Conservation (phyloP, 1,140 invertebrate species). For the Cherax quadricarinatus region DNA sequence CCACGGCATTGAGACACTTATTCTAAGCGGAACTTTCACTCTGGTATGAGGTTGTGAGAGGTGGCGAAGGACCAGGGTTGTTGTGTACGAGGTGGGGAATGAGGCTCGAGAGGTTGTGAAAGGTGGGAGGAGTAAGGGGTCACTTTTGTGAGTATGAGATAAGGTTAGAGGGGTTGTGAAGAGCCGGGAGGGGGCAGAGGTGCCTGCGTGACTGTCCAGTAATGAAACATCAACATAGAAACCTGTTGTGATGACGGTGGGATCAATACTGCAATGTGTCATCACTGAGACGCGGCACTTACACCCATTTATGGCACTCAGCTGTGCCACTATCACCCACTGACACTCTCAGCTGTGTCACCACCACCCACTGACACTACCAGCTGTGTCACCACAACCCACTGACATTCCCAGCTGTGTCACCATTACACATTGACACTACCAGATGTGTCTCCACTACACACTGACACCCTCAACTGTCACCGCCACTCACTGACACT, state of each 20-base stretch:
- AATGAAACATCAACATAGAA: neutral
- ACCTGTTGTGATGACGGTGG: neutral
- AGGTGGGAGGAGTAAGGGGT: neutral
- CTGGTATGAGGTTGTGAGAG: no score
- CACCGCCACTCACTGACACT: no score
- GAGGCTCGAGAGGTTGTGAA: no score
- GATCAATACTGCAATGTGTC: conserved; percentile 11
- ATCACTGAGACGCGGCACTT: neutral
- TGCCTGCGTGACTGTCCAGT: conserved; percentile 3
- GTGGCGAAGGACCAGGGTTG: neutral
- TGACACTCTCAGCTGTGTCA: no score
- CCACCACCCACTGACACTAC: neutral
- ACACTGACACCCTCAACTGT: no score
- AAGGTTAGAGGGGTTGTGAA: neutral
- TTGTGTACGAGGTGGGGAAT: neutral
- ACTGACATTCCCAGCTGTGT: neutral
- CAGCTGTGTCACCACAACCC: neutral
- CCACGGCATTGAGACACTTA: no score
- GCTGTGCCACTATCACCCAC: neutral
- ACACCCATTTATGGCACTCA: neutral
- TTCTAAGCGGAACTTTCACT: no score
- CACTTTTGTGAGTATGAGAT: neutral
- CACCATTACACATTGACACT: no score
- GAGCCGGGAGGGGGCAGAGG: no score
- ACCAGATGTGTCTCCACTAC: neutral